phyloP scores from a whole-genome alignment of 2,113 vertebrate species.

The Panthera uncia region DNA sequence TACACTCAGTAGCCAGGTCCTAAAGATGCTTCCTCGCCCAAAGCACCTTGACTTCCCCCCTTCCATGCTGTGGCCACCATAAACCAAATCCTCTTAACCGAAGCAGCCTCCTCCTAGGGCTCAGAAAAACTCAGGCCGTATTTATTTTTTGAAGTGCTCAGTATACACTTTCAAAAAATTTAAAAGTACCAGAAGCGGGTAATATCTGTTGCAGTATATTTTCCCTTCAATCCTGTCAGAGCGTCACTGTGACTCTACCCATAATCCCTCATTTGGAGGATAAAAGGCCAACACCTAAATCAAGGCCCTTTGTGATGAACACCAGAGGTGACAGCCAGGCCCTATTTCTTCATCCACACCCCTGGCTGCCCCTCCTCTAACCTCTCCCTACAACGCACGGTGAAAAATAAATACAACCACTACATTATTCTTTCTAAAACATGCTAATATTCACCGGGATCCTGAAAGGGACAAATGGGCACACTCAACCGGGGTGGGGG shows the following conservation, averaged over 20 bases:
- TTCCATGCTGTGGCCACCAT: not conserved
- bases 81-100: not conserved
- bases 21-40: not conserved
- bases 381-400: not conserved
- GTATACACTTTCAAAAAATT: not conserved
- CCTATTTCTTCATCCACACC: accelerated
- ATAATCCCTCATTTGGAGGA: not conserved
- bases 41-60: not conserved
- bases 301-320: not conserved
- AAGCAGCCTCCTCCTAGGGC: not conserved
- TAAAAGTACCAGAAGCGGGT: not conserved
- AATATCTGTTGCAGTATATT: not conserved
- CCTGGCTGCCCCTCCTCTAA: not conserved
- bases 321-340: not conserved
- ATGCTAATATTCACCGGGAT: not conserved
- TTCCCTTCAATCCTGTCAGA: not conserved
- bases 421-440: not conserved
- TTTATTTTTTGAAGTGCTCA: not conserved
- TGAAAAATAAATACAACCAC: not conserved
- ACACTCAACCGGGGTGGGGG: not conserved
- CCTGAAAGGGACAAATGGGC: not conserved
- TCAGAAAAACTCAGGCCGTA: not conserved
- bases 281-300: not conserved
- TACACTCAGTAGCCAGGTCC: not conserved
- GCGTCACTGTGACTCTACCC: not conserved